Conservation (phyloP, 2,797 vertebrate species). For the Periophthalmus magnuspinnatus region DNA sequence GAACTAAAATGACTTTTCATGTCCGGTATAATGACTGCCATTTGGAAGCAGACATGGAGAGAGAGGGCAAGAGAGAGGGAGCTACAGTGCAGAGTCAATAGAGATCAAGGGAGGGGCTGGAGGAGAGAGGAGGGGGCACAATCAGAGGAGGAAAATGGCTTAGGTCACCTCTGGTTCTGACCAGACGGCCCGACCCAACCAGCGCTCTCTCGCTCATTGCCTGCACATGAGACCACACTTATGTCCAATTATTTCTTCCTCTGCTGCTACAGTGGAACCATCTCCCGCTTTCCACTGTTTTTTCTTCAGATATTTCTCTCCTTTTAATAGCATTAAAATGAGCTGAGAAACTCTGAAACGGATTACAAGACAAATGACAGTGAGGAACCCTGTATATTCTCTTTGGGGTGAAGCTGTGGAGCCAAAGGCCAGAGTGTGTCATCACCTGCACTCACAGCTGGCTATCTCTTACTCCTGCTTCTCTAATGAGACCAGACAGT, state of each 20-base stretch:
- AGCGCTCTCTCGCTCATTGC: conserved; percentile 33
- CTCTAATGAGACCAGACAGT: conserved; percentile 70
- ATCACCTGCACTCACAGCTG: conserved; percentile 71
- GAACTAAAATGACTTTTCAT: conserved; percentile 83
- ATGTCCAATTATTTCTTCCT: conserved; percentile 24
- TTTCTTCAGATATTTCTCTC: conserved; percentile 43
- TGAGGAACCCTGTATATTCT: conserved; percentile 60
- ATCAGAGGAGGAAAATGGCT: conserved; percentile 67
- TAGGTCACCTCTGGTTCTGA: conserved; percentile 71
- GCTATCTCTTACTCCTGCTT: conserved; percentile 69
- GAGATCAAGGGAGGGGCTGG: conserved; percentile 48
- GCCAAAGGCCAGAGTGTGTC: conserved; percentile 64
- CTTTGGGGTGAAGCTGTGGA: conserved; percentile 54
- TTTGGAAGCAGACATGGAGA: conserved; percentile 72
- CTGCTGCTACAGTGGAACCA: conserved; percentile 26
- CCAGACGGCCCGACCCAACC: conserved; percentile 50
- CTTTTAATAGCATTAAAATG: conserved; percentile 60
- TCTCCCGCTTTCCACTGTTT: conserved; percentile 26
- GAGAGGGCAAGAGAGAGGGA: conserved; percentile 52
- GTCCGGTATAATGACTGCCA: conserved; percentile 77
- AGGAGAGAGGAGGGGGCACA: conserved; percentile 47
- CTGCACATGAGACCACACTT: conserved; percentile 35
- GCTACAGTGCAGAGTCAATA: conserved; percentile 47
- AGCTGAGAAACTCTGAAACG: conserved; percentile 67
- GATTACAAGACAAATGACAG: conserved; percentile 71